A percentile compares a stretch with the other conserved stretches of the same genome.
Evolutionary conservation across 2,113 vertebrate species (phyloP).

Genomic region (Canis aureus): DNA sequence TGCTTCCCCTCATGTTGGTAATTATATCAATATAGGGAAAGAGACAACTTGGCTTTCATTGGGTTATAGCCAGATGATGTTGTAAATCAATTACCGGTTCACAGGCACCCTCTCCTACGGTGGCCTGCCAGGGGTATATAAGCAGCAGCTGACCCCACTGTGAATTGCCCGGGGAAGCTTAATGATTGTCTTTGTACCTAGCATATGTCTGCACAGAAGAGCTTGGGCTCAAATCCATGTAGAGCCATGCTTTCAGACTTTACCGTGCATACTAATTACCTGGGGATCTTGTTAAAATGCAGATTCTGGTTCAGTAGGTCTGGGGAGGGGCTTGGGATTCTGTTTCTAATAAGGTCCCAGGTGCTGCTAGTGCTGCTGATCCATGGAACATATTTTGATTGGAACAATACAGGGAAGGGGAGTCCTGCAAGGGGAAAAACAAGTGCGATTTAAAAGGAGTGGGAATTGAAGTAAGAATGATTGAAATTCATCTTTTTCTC

Average conservation of each 20-base stretch:
- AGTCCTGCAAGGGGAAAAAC: neutral
- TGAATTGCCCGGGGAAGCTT: neutral
- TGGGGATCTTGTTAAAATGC: constrained; percentile 57
- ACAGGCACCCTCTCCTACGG: neutral
- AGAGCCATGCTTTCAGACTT: neutral
- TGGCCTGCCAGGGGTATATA: neutral
- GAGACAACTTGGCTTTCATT: constrained; percentile 61
- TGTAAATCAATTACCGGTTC: constrained; percentile 59
- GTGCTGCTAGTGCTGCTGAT: neutral
- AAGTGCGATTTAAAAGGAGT: neutral
- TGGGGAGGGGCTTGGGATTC: neutral
- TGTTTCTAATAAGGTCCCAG: constrained; percentile 41
- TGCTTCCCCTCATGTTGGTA: constrained; percentile 62
- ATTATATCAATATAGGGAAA: constrained; percentile 70
- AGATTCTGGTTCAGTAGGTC: constrained; percentile 16
- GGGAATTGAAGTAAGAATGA: neutral
- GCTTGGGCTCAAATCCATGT: neutral
- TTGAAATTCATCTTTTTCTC: neutral
- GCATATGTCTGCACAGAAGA: neutral
- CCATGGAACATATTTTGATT: neutral
- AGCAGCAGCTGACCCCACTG: neutral
- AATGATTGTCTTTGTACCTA: neutral
- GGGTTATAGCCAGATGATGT: constrained; percentile 41
- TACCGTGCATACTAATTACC: neutral
- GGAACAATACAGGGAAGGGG: neutral